phyloP scores from a whole-genome alignment of 1,140 invertebrate genomes.

The Cydia amplana region DNA sequence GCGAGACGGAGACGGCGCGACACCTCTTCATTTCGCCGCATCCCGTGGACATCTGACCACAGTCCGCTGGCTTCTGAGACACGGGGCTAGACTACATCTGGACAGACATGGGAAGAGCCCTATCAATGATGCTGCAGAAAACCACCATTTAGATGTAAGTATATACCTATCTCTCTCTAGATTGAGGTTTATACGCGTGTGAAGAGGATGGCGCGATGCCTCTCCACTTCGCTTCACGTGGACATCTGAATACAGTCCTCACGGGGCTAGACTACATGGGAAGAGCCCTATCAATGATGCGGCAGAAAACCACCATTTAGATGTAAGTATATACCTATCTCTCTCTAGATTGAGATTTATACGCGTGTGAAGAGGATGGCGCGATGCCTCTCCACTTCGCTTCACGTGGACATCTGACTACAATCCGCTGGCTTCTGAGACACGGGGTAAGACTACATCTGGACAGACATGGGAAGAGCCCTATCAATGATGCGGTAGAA shows the following conservation, averaged over 20 bases:
- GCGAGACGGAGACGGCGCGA: constrained; percentile 91
- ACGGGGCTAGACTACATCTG: constrained; percentile 87
- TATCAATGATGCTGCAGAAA: constrained; percentile 93
- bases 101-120: constrained; percentile 93
- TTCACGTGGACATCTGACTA: constrained; percentile 87
- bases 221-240: constrained; percentile 88
- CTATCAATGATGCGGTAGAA: constrained; percentile 93
- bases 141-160: constrained; percentile 91
- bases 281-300: constrained; percentile 94
- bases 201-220: constrained; percentile 92
- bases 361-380: constrained; percentile 88
- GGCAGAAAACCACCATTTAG: constrained; percentile 92
- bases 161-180: not conserved
- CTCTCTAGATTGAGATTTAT: not conserved
- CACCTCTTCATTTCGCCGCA: constrained; percentile 89
- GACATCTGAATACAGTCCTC: constrained; percentile 88
- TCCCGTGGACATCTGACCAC: constrained; percentile 89
- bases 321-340: constrained; percentile 81
- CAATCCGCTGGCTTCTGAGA: constrained; percentile 90
- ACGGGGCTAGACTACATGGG: constrained; percentile 88
- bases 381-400: constrained; percentile 89
- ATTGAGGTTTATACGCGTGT: constrained; percentile 65
- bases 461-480: constrained; percentile 92
- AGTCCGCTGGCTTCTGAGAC: constrained; percentile 89
- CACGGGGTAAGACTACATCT: constrained; percentile 88